phyloP scores from a whole-genome alignment of 2,113 vertebrate species.

The Athene noctua region DNA sequence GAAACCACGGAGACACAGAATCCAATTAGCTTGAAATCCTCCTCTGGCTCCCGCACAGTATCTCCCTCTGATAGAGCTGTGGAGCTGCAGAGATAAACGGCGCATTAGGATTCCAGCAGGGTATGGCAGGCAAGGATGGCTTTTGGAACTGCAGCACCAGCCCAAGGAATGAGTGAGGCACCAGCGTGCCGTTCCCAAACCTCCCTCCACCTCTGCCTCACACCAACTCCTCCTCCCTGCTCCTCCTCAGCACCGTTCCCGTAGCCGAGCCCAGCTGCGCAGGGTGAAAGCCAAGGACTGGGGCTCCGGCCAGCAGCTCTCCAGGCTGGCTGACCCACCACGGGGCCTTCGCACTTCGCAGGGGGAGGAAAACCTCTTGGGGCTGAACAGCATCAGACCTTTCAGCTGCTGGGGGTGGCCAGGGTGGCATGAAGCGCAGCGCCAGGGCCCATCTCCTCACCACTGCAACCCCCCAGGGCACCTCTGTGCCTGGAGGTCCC shows the following conservation, averaged over 20 bases:
- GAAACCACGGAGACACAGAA: constrained; percentile 57
- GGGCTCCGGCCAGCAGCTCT: not conserved
- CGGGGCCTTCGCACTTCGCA: not conserved
- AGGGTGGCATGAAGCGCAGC: not conserved
- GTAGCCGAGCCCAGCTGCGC: not conserved
- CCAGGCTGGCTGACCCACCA: not conserved
- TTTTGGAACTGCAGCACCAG: not conserved
- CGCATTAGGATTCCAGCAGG: constrained; percentile 67
- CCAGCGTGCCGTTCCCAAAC: not conserved
- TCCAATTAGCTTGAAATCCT: constrained; percentile 69
- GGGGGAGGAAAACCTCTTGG: not conserved
- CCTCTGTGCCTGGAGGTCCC: not conserved
- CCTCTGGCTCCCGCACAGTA: constrained; percentile 41
- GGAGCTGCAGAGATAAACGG: constrained; percentile 69
- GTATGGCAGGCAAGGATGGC: not conserved
- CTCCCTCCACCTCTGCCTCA: not conserved
- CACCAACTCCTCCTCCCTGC: not conserved
- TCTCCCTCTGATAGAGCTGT: constrained; percentile 49
- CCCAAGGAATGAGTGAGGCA: not conserved
- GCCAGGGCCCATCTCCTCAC: not conserved
- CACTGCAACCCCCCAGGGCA: not conserved
- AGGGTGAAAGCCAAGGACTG: not conserved
- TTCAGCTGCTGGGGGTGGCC: not conserved
- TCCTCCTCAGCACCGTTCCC: not conserved
- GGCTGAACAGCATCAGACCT: not conserved